phyloP scores from a whole-genome alignment of 1,140 invertebrate species.

The Sinonovacula constricta region DNA sequence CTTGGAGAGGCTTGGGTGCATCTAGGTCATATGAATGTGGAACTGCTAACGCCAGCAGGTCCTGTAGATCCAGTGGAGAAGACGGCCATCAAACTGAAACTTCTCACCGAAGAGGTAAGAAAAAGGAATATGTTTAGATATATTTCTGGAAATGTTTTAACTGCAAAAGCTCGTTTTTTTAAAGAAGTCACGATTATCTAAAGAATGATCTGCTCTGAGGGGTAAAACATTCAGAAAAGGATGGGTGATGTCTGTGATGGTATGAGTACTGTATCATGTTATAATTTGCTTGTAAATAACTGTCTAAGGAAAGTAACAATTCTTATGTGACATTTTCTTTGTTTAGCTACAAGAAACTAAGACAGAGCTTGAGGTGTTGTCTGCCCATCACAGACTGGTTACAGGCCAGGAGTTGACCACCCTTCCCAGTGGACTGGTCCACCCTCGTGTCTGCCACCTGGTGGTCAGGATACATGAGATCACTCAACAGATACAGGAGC shows the following conservation, averaged over 20 bases:
- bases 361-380: slow-evolving; percentile 57
- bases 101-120: slow-evolving; percentile 67
- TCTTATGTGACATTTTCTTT: no score
- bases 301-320: no score
- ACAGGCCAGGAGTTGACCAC: slow-evolving; percentile 53
- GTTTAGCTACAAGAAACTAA: slow-evolving; percentile 58
- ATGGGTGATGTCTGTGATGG: neutral
- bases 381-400: slow-evolving; percentile 51
- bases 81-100: slow-evolving; percentile 63
- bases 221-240: no score
- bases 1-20: slow-evolving; percentile 63
- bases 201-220: no score
- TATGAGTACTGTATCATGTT: no score
- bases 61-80: slow-evolving; percentile 76
- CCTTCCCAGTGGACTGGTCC: slow-evolving; percentile 54
- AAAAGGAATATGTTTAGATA: neutral
- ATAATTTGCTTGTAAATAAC: no score
- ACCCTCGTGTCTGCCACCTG: slow-evolving; percentile 63
- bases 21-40: slow-evolving; percentile 61
- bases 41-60: slow-evolving; percentile 66
- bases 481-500: slow-evolving; percentile 34
- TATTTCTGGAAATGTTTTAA: neutral
- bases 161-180: no score
- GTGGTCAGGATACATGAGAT: slow-evolving; percentile 50
- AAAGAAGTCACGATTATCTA: no score